phyloP scores from a whole-genome alignment of 2,888 invertebrate genomes.

The Leptopilina drosophilae region DNA sequence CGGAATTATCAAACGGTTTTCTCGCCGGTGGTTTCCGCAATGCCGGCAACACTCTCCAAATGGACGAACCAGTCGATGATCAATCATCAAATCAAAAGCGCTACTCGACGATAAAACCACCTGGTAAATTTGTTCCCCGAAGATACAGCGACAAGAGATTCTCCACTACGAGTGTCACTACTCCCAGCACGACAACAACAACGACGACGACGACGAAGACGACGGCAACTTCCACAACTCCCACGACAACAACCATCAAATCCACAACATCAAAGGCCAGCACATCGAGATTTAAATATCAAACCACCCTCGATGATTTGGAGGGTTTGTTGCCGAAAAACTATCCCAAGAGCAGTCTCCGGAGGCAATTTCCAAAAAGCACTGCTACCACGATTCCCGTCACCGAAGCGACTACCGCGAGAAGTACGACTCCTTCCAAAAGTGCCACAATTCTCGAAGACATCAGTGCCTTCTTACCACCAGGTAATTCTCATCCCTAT shows the following conservation, averaged over 20 bases:
- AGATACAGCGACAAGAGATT: conserved; percentile 70
- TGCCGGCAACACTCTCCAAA: conserved; percentile 80
- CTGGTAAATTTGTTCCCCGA: conserved; percentile 70
- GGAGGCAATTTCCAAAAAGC: conserved; percentile 58
- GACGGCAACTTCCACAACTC: conserved; percentile 49
- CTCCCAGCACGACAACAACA: conserved; percentile 56
- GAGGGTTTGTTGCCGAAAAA: conserved; percentile 62
- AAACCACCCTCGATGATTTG: conserved; percentile 58
- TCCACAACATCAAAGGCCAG: neutral
- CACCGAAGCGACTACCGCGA: conserved; percentile 46
- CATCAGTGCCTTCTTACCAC: conserved; percentile 82
- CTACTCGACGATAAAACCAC: conserved; percentile 78
- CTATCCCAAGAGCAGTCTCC: conserved; percentile 58
- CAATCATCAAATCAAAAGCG: conserved; percentile 80
- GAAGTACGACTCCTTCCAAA: conserved; percentile 42
- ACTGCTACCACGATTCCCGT: conserved; percentile 42
- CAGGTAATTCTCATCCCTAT: conserved; percentile 74
- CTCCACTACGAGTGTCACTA: conserved; percentile 55
- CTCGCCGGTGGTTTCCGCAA: conserved; percentile 85
- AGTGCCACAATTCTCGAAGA: conserved; percentile 72
- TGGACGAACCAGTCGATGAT: conserved; percentile 82
- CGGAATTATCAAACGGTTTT: conserved; percentile 88
- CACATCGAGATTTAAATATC: conserved; percentile 49
- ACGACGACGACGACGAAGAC: conserved; percentile 53
- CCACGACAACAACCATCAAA: conserved; percentile 52